Conservation (phyloP, 2,797 vertebrate genomes). For the Darevskia nairensis region DNA sequence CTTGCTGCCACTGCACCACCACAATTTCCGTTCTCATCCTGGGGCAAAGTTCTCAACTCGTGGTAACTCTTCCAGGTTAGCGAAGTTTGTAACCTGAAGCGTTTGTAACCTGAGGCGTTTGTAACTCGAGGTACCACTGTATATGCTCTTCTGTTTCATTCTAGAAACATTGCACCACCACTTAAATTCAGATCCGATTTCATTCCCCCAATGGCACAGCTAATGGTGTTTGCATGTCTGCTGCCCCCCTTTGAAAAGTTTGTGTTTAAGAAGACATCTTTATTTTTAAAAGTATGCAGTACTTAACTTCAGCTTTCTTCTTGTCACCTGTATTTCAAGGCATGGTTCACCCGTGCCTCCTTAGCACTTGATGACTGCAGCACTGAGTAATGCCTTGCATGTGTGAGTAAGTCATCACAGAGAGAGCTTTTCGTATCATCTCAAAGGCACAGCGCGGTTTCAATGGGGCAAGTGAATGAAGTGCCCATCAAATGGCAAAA, state of each 20-base stretch:
- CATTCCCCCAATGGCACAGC: neutral
- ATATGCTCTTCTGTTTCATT: no score
- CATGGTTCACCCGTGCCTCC: neutral
- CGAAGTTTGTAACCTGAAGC: no score
- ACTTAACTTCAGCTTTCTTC: neutral
- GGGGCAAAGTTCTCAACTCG: no score
- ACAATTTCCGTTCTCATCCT: no score
- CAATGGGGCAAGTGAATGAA: neutral
- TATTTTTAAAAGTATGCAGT: neutral
- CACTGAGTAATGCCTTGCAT: neutral
- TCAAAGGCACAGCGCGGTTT: neutral
- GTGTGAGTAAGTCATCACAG: neutral
- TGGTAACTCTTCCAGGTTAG: no score
- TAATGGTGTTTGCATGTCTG: neutral
- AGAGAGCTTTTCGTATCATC: neutral
- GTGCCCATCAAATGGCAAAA: neutral
- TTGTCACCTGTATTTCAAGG: neutral
- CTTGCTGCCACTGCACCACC: neutral
- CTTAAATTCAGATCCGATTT: conserved; percentile 1
- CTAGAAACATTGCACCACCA: no score
- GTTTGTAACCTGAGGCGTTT: no score
- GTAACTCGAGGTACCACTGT: no score
- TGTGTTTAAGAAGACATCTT: conserved; percentile 1
- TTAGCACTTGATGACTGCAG: neutral
- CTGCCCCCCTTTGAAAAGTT: neutral